Evolutionary conservation across 2,113 vertebrate species (phyloP), one percentile per base, ranked within the genome.

Genomic region (Odontesthes bonariensis): DNA sequence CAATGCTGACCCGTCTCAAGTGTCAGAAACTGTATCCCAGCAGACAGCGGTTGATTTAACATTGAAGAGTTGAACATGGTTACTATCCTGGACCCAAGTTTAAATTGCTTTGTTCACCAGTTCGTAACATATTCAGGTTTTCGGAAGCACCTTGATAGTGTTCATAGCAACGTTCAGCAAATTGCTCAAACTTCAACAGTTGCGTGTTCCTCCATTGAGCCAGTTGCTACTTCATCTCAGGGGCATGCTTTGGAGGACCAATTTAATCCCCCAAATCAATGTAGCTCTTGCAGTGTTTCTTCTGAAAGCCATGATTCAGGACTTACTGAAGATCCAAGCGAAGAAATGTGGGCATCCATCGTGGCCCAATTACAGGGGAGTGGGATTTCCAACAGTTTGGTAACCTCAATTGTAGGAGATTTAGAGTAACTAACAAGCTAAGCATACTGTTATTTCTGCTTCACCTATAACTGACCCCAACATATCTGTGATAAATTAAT

Each of bases 51-150:
- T 35, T 79, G 63, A 76, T 83, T 70, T 75, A 59, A 79, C 71
- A 84, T 79, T 81, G 77, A 69, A 60, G 71, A 79, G 56, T 35
- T 79, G 22, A 83, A 78, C 82, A 85, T 54, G 16, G 68, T 70
- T 86, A 56, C 8, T 82, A 66, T 69, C 35, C 73, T 69, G 58
- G 66, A 64, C 52, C 51, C 1, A 85, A 68, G 57, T 84, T 82
- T n/a, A 78, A 62, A 35, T 54, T 66, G 33, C 40, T 74, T 68
- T 88, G 75, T 80, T 67, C 68, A 11, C 75, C 80, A 73, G 17
- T 73, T 80, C 2, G 13, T 19, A 32, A 75, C 58, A 42, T 82
- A 72, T n/a, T 8, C 74, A 58, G 67, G 70, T 31, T 83, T 88
- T 77, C 1, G 0, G 1, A 74, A 82, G 57, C 83, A 74, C 33